A percentile compares a stretch with the other conserved stretches of the same genome.
These are phyloP conservation scores for Cerceris ruficornis DNA, from an alignment of 2,888 invertebrate species.

Conservation along the genomic window DNA sequence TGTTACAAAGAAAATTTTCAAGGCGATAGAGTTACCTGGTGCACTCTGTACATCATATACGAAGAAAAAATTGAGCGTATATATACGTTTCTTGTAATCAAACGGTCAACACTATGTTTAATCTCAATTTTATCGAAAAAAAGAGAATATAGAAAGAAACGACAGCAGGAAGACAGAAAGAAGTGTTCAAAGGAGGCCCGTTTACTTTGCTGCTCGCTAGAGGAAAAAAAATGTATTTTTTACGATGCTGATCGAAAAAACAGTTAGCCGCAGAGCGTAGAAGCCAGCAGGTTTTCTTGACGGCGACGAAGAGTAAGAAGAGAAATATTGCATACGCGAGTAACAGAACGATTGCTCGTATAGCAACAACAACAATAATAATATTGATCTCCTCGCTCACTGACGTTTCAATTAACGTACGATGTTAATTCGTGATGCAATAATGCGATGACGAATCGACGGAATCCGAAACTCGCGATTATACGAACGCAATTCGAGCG, in stretches of 20 bases:
- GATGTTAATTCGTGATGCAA: slow-evolving; percentile 5
- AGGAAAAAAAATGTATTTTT: slow-evolving; percentile 40
- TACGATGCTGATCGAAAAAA: slow-evolving; percentile 46
- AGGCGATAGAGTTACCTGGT: too few relatives aligned
- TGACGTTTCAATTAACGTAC: slow-evolving; percentile 20
- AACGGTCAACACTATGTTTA: too few relatives aligned
- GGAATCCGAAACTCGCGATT: neutral
- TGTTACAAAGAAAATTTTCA: too few relatives aligned
- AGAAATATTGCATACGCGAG: slow-evolving; percentile 7
- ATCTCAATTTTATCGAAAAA: too few relatives aligned
- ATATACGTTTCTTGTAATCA: too few relatives aligned
- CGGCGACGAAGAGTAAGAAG: neutral
- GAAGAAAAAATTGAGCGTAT: too few relatives aligned
- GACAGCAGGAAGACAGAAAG: neutral
- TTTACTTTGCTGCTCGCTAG: slow-evolving; percentile 42
- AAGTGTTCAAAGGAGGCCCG: slow-evolving; percentile 37
- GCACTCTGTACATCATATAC: too few relatives aligned
- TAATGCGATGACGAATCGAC: neutral
- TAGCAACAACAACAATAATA: slow-evolving; percentile 9
- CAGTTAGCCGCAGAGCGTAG: slow-evolving; percentile 5
- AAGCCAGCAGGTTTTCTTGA: slow-evolving; percentile 21
- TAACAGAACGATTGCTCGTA: slow-evolving; percentile 2
- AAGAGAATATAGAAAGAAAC: too few relatives aligned
- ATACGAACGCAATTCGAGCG: neutral
- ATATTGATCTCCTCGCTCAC: neutral